Base-by-base conservation (phyloP, 37 sponge, comb jelly and placozoan species). In the Hormiphora californensis region DNA sequence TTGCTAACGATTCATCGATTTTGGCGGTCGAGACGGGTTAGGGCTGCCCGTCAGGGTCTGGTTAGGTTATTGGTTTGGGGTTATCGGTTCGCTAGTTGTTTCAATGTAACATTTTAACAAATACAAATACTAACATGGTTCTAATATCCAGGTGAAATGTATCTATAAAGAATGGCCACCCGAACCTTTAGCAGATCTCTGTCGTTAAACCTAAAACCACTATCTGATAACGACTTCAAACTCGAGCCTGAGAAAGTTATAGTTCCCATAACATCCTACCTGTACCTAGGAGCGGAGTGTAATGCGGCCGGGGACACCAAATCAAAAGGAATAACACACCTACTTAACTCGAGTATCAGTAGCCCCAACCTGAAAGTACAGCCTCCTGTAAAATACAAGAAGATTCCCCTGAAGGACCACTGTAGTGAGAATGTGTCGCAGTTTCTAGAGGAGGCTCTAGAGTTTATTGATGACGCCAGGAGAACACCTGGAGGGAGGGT, bases 281-380 rank as follows among this genome's bases (percentile, higher is more conserved):
- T 73, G 44, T 73, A 43, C 23, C 81, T 73, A 1, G 81, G 81
- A 40, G 43, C 46, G 3, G 81, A 73, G 43, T 43, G 8, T 41
- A 46, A 73, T 73, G 81, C 81, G 2, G 81, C 81, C 43, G 81
- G 81, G 9, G 81, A 73, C 38, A 36, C 43, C 17, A 73, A 73
- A 73, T 73, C 81, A n/a, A 1, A 28, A 17, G 81, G 81, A n/a
- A 73, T 73, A 39, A 73, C 81, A 5, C 81, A 73, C 23, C 23
- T 73, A 46, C 44, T 73, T 1, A 73, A 73, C 23, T n/a, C 35
- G 15, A 73, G 81, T 73, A 73, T 73, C 9, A 73, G 46, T 28
- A 73, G 81, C 35, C 81, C 81, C 41, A 73, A 73, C 23, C 12
- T 41, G 21, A n/a, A 33, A 32, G n/a, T 30, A 4, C 23, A 43